phyloP scores from a whole-genome alignment of 2,888 invertebrate genomes.

The Aquatica leii region DNA sequence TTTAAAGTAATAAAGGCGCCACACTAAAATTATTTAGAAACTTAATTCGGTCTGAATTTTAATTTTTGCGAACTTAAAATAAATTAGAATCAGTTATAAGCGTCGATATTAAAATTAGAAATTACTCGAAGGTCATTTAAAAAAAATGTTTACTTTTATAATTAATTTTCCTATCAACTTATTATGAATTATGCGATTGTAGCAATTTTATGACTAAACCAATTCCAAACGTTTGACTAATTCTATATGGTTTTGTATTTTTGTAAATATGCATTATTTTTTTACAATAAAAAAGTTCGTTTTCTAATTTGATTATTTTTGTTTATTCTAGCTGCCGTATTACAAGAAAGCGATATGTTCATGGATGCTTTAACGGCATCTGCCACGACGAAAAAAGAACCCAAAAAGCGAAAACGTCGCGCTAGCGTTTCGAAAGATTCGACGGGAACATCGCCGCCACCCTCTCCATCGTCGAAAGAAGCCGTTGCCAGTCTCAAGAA shows the following conservation, averaged over 20 bases:
- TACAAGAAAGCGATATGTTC: constrained; percentile 92
- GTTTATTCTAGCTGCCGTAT: constrained; percentile 69
- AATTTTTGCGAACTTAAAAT: too few relatives aligned
- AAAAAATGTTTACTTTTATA: too few relatives aligned
- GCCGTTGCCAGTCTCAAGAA: constrained; percentile 58
- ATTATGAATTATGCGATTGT: too few relatives aligned
- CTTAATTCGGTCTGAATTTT: too few relatives aligned
- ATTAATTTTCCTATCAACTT: too few relatives aligned
- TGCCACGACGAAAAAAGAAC: constrained; percentile 76
- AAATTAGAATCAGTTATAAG: too few relatives aligned
- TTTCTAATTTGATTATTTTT: background rate
- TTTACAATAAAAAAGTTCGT: background rate
- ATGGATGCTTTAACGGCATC: constrained; percentile 90
- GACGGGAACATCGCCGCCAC: constrained; percentile 58
- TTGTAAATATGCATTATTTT: background rate
- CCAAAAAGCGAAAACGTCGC: constrained; percentile 81
- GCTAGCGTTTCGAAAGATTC: constrained; percentile 74
- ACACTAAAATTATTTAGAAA: too few relatives aligned
- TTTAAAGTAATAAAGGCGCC: too few relatives aligned
- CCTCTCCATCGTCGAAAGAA: constrained; percentile 42
- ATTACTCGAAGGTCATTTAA: too few relatives aligned
- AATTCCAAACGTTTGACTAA: background rate
- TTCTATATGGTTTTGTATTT: background rate
- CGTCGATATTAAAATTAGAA: too few relatives aligned
- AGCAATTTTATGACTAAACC: background rate